phyloP scores from a whole-genome alignment of 92 coral and sea anemone genomes.

The Paramuricea clavata region DNA sequence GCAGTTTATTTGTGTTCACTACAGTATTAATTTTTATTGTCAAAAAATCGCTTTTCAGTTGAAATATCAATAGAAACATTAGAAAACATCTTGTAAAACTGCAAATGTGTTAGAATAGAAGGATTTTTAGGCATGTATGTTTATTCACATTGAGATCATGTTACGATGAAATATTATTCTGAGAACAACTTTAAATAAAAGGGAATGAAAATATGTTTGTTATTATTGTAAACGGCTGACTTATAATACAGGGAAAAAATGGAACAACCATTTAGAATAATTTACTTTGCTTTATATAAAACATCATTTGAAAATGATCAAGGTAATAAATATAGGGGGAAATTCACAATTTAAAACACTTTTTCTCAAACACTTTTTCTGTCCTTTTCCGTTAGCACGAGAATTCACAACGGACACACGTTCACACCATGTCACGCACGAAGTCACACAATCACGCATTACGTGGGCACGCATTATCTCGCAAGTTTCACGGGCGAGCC shows the following conservation, averaged over 20 bases:
- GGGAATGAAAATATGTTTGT: too few species aligned
- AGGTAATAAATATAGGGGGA: background rate
- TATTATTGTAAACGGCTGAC: too few species aligned
- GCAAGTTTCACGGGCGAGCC: background rate
- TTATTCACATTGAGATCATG: too few species aligned
- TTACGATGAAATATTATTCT: too few species aligned
- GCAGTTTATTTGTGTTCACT: background rate
- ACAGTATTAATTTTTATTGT: background rate
- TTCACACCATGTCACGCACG: background rate
- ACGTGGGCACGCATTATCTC: background rate
- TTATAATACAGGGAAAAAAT: background rate
- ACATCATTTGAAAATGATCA: background rate
- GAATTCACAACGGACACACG: background rate
- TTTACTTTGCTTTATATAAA: background rate
- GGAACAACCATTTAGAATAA: background rate
- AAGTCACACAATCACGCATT: slow-evolving; percentile 9
- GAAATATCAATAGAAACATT: too few species aligned
- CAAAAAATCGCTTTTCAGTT: too few species aligned
- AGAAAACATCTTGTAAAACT: too few species aligned
- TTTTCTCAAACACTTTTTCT: background rate
- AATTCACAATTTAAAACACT: background rate
- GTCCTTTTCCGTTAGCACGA: background rate
- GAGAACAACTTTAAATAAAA: too few species aligned
- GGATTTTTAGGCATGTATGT: too few species aligned
- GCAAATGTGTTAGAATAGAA: too few species aligned